Evolutionary conservation across 1,140 invertebrate genomes (phyloP).

Genomic region (Macrocentrus cingulum): DNA sequence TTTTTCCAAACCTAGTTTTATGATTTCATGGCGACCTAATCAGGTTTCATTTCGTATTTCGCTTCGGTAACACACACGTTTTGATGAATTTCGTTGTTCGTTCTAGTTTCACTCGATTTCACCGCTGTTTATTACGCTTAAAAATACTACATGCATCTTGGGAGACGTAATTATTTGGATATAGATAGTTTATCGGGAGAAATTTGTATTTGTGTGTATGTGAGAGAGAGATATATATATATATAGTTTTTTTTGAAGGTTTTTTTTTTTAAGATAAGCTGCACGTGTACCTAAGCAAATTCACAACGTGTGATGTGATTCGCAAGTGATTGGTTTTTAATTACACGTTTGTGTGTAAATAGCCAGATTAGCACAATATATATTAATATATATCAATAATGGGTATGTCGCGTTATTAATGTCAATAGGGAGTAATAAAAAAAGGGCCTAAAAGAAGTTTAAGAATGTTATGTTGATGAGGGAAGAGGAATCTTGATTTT

Average conservation of each 20-base stretch:
- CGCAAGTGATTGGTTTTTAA: background rate
- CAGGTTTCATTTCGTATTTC: conserved; percentile 13
- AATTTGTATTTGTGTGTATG: too few species aligned
- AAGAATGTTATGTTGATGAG: too few species aligned
- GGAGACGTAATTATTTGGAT: too few species aligned
- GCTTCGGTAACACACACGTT: conserved; percentile 18
- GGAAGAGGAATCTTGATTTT: too few species aligned
- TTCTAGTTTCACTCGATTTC: conserved; percentile 20
- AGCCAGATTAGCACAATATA: conserved; percentile 9
- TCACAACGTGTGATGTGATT: background rate
- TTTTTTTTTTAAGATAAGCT: background rate
- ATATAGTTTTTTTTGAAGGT: conserved; percentile 4
- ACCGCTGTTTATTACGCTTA: background rate
- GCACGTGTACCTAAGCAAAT: conserved; percentile 16
- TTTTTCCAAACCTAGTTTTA: background rate
- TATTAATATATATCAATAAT: conserved; percentile 12
- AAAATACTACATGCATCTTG: conserved; percentile 5
- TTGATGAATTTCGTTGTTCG: background rate
- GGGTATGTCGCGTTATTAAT: too few species aligned
- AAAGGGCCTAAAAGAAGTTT: too few species aligned
- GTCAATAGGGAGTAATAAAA: too few species aligned
- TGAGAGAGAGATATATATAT: too few species aligned
- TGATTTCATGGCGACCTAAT: conserved; percentile 2
- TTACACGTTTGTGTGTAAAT: conserved; percentile 8
- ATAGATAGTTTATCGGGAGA: too few species aligned